phyloP scores from a whole-genome alignment of 2,888 invertebrate species.

The Corbicula japonica region DNA sequence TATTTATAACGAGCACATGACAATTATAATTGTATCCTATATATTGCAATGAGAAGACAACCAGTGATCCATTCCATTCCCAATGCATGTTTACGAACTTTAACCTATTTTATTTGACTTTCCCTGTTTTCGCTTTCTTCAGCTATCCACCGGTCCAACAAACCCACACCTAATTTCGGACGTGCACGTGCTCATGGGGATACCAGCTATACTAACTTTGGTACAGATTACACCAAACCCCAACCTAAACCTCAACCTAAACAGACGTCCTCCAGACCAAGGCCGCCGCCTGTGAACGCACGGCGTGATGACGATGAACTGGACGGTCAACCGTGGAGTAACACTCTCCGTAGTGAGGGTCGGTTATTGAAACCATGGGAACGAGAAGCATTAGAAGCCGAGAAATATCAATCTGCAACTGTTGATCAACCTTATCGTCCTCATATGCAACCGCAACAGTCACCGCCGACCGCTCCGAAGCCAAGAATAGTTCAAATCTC shows the following conservation, averaged over 20 bases:
- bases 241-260: constrained; percentile 53
- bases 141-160: constrained; percentile 52
- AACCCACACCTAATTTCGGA: constrained; percentile 58
- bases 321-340: constrained; percentile 72
- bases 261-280: constrained; percentile 39
- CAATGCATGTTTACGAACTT: too few relatives aligned
- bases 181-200: constrained; percentile 46
- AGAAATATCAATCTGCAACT: constrained; percentile 55
- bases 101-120: too few relatives aligned
- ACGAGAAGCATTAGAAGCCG: constrained; percentile 63
- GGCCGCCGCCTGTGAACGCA: constrained; percentile 63
- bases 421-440: constrained; percentile 58
- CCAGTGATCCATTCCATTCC: too few relatives aligned
- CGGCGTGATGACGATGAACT: constrained; percentile 46
- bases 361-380: constrained; percentile 71
- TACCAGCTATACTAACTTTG: constrained; percentile 52
- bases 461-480: constrained; percentile 57
- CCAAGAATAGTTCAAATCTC: constrained; percentile 56
- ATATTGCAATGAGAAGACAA: too few relatives aligned
- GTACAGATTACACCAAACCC: constrained; percentile 68
- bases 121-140: constrained; percentile 23
- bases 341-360: constrained; percentile 68
- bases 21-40: too few relatives aligned
- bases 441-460: constrained; percentile 42
- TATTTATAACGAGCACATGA: too few relatives aligned